A percentile compares a stretch with the other conserved stretches of the same genome.
Evolutionary conservation across 2,113 vertebrate species (phyloP).

Genomic region (Scophthalmus maximus): DNA sequence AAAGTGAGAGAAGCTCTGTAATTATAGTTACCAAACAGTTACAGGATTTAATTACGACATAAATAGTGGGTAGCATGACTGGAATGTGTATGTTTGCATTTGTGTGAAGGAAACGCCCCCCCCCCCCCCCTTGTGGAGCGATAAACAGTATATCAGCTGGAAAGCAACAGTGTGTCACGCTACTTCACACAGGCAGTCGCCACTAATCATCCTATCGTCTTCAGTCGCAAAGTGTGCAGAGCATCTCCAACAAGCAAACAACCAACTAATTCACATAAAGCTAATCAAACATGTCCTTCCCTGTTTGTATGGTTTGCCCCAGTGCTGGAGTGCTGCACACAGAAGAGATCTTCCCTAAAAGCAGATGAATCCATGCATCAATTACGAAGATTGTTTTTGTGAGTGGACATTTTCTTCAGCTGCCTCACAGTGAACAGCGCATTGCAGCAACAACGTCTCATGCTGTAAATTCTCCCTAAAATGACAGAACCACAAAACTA

Average conservation of each 20-base stretch:
- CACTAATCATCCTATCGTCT: not conserved
- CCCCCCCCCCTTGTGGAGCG: not conserved
- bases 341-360: not conserved
- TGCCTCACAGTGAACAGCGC: not conserved
- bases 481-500: not conserved
- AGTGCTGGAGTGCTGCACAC: not conserved
- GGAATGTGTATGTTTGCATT: slow-evolving; percentile 26
- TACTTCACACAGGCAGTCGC: not conserved
- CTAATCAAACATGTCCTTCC: not conserved
- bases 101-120: not conserved
- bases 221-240: not conserved
- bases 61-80: not conserved
- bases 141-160: not conserved
- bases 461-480: not conserved
- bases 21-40: slow-evolving; percentile 53
- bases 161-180: no score
- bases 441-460: not conserved
- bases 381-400: not conserved
- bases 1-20: slow-evolving; percentile 53
- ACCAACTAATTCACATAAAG: not conserved
- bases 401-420: not conserved
- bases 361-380: not conserved
- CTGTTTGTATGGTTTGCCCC: not conserved
- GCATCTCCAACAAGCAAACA: not conserved
- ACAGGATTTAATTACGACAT: slow-evolving; percentile 43